These are phyloP conservation scores for Mesochorus sp. DNA, from an alignment of 2,888 invertebrate species.

Conservation along the genomic window DNA sequence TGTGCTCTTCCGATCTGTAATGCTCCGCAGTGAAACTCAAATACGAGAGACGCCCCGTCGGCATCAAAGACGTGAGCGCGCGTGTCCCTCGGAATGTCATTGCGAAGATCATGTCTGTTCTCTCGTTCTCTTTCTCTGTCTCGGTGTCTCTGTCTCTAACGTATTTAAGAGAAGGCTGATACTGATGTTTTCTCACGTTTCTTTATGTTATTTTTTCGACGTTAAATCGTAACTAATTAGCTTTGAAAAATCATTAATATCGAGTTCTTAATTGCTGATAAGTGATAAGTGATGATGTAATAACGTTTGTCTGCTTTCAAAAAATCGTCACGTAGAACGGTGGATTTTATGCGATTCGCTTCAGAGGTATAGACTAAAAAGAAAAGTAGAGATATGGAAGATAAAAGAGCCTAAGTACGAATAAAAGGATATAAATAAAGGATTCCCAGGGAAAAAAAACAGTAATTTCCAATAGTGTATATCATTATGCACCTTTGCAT, in stretches of 20 bases:
- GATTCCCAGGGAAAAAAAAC: conserved; percentile 26
- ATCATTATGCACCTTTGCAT: conserved; percentile 55
- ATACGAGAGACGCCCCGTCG: conserved; percentile 49
- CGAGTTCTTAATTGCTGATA: neutral
- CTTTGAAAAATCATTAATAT: conserved; percentile 25
- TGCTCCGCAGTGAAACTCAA: conserved; percentile 9
- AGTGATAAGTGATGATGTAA: conserved; percentile 4
- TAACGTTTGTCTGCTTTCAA: neutral
- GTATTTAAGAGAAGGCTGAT: neutral
- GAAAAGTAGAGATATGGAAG: conserved; percentile 2
- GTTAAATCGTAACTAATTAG: neutral
- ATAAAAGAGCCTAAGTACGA: conserved; percentile 1
- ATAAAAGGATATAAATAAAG: conserved; percentile 25
- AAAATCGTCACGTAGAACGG: neutral
- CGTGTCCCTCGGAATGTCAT: conserved; percentile 58
- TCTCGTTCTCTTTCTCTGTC: conserved; percentile 1
- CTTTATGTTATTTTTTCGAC: conserved; percentile 9
- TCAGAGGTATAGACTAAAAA: neutral
- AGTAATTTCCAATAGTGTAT: conserved; percentile 41
- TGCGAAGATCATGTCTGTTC: conserved; percentile 19
- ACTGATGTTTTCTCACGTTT: conserved; percentile 48
- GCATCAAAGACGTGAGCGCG: conserved; percentile 57
- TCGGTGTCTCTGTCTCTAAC: neutral
- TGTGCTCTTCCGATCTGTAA: conserved; percentile 7
- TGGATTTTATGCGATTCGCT: too few species aligned